phyloP scores from a whole-genome alignment of 2,113 vertebrate genomes.

The Thinocorus orbignyianus region DNA sequence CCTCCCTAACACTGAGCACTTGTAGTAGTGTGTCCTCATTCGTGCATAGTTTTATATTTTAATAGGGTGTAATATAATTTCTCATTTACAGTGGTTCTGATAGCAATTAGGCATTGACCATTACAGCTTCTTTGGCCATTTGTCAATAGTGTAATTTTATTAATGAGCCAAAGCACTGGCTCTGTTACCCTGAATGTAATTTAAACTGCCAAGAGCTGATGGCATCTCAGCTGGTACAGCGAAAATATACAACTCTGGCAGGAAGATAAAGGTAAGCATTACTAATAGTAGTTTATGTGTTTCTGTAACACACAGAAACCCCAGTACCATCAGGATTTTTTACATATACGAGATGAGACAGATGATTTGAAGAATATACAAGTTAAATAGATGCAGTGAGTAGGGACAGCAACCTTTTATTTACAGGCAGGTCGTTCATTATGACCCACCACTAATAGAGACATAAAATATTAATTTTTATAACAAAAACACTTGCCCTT shows the following conservation, averaged over 20 bases:
- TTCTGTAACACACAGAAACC: not conserved
- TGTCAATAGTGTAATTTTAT: not conserved
- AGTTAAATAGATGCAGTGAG: not conserved
- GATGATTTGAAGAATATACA: not conserved
- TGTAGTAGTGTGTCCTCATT: not conserved
- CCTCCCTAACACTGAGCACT: not conserved
- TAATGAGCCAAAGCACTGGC: slow-evolving; percentile 20
- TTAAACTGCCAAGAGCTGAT: not conserved
- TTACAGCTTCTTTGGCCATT: not conserved
- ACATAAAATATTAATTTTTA: not conserved
- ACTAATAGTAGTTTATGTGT: not conserved
- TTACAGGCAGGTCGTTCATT: not conserved
- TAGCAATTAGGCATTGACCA: not conserved
- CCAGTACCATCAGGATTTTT: not conserved
- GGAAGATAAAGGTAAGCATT: not conserved
- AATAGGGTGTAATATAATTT: not conserved
- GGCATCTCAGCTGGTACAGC: not conserved
- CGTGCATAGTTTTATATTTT: not conserved
- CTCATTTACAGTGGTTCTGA: not conserved
- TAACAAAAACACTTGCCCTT: not conserved
- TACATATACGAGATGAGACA: not conserved
- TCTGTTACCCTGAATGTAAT: not conserved
- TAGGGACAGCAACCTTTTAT: not conserved
- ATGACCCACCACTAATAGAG: not conserved
- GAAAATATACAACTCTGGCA: not conserved